Base-by-base conservation (phyloP, 2,888 invertebrate species). In the Acleris literana region DNA sequence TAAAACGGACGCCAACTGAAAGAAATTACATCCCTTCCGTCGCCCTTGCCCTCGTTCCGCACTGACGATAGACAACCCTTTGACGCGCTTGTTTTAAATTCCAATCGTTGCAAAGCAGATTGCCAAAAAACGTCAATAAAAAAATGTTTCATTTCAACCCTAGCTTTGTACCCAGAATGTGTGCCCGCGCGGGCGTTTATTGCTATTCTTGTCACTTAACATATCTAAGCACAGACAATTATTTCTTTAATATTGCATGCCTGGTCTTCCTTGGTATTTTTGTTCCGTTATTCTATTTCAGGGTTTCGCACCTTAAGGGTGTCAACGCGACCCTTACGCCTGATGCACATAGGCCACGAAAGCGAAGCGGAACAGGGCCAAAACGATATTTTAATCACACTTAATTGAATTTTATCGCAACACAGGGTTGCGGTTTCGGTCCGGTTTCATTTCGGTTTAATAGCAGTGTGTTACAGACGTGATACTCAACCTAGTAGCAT, bases 101-200 rank as follows among this genome's bases (percentile, higher is more conserved):
- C 62, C 61, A 52, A 62, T 57, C 66, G 52, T 39, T 53, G 52
- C 65, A 66, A 66, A 62, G 56, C 66, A 66, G 57, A 57, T 53
- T 52, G 20, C 57, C 25, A 46, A 66, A 57, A 63, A 56, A 65
- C 56, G 39, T 52, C 46, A 20, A 52, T 56, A 51, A 66, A 61
- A 29, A 66, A 66, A 66, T 66, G 66, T 66, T 66, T 66, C 46
- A 66, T 66, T 66, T 57, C 57, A 66, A 56, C 46, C 39, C 57
- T 18, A 57, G 61, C 61, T 66, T 57, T 62, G 18, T 61, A 66
- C 56, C 60, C 52, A 56, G 55, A 60, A 56, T 65, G 49, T 61
- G 57, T 66, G 48, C 52, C 52, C 60, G 52, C 48, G 44, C 55
- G 56, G 49, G 61, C 66, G 52, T 61, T 57, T 66, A 66, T 66